A percentile compares a stretch with the other conserved stretches of the same genome.
Conservation (phyloP, 2,113 vertebrate species). For the Tylochromis polylepis region DNA sequence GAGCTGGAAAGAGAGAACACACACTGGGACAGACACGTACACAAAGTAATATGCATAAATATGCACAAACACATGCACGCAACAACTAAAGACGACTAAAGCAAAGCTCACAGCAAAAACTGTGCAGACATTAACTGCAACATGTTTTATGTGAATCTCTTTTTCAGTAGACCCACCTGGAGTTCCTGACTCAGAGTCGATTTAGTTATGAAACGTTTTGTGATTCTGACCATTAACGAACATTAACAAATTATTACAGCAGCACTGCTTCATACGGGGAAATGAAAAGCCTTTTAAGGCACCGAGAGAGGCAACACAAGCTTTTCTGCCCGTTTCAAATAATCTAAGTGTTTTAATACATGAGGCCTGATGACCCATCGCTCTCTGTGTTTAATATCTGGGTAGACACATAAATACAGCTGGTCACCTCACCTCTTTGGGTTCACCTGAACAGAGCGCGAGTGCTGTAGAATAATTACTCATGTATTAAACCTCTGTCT, state of each 20-base stretch:
- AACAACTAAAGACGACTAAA: neutral
- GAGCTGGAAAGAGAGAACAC: slow-evolving; percentile 45
- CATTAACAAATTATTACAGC: neutral
- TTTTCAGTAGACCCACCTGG: neutral
- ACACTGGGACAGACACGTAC: slow-evolving; percentile 39
- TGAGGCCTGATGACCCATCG: neutral
- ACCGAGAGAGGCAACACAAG: neutral
- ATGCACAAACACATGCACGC: slow-evolving; percentile 23
- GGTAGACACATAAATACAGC: neutral
- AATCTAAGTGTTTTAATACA: neutral
- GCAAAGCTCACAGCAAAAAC: neutral
- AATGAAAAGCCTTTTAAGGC: neutral
- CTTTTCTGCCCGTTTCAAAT: neutral
- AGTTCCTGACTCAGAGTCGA: neutral
- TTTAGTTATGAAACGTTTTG: neutral
- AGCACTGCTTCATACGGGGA: neutral
- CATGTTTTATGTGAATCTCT: neutral
- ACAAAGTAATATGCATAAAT: slow-evolving; percentile 31
- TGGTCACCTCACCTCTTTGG: neutral
- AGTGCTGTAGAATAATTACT: slow-evolving; percentile 64
- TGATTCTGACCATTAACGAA: neutral
- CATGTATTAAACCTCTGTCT: slow-evolving; percentile 49
- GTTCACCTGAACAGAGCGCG: slow-evolving; percentile 37
- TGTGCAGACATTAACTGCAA: neutral
- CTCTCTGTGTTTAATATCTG: neutral